These are phyloP conservation scores for Enoplosus armatus DNA, from an alignment of 2,797 vertebrate species.

Conservation along the genomic window DNA sequence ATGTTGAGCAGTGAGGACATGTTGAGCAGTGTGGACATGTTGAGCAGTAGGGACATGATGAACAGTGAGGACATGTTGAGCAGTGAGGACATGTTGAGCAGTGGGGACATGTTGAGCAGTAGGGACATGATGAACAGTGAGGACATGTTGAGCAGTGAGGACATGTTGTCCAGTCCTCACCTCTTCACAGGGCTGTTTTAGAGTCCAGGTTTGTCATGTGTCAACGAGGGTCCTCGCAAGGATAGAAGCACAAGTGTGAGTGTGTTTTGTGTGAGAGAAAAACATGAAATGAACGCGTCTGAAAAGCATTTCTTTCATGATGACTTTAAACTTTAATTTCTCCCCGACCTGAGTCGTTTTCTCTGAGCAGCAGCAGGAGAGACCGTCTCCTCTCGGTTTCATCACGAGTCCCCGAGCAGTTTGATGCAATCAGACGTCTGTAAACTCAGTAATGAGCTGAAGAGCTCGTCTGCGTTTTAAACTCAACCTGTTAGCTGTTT, in stretches of 20 bases:
- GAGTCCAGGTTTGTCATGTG: neutral
- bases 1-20: too few species aligned
- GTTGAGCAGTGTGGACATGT: too few species aligned
- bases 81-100: too few species aligned
- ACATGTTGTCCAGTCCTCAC: neutral
- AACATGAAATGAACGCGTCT: neutral
- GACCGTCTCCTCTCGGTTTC: neutral
- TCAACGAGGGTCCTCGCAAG: neutral
- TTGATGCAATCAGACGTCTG: constrained; percentile 1
- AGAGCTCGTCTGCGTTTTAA: neutral
- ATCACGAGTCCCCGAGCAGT: constrained; percentile 10
- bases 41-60: too few species aligned
- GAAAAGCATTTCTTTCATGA: neutral
- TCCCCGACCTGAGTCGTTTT: neutral
- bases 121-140: too few species aligned
- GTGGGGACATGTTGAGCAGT: too few species aligned
- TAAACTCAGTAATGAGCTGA: neutral
- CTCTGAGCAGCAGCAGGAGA: neutral
- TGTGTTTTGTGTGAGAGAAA: neutral
- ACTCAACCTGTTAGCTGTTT: too few species aligned
- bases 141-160: fast-evolving
- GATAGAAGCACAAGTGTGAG: neutral
- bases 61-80: too few species aligned
- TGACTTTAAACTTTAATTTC: neutral
- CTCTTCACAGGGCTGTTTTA: neutral